Percentiles rank a stretch among this genome's conserved stretches.
These are phyloP conservation scores for Rhopalosiphum maidis DNA, from an alignment of 1,140 invertebrate genomes.

Conservation along the genomic window DNA sequence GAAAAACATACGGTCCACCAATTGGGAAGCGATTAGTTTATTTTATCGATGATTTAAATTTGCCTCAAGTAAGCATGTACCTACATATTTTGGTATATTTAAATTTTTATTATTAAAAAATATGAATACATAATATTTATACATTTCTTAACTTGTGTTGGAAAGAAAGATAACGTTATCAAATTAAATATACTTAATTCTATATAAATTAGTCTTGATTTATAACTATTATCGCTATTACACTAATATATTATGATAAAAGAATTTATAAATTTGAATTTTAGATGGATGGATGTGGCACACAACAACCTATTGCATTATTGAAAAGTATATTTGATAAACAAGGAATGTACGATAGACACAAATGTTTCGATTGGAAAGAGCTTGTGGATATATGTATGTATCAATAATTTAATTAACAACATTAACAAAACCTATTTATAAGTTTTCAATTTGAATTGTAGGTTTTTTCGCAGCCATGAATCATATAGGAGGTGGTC, in stretches of 20 bases:
- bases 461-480: slow-evolving; percentile 79
- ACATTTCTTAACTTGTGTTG: background rate
- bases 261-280: background rate
- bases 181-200: no score
- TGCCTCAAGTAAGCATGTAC: slow-evolving; percentile 74
- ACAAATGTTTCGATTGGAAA: slow-evolving; percentile 89
- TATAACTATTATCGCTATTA: background rate
- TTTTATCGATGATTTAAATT: slow-evolving; percentile 94
- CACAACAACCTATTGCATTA: slow-evolving; percentile 89
- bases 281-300: slow-evolving; percentile 75
- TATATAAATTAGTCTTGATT: background rate
- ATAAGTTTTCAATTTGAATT: slow-evolving; percentile 56
- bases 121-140: background rate
- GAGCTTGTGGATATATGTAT: slow-evolving; percentile 79
- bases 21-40: slow-evolving; percentile 82
- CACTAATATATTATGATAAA: background rate
- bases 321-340: slow-evolving; percentile 85
- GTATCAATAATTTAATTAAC: slow-evolving; percentile 54
- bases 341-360: slow-evolving; percentile 85
- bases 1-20: slow-evolving; percentile 86
- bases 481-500: slow-evolving; percentile 81
- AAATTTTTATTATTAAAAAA: background rate
- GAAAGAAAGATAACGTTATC: no score
- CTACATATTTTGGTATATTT: background rate
- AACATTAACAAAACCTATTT: background rate